phyloP scores from a whole-genome alignment of 2,113 vertebrate species.

The Sinocyclocheilus anophthalmus region DNA sequence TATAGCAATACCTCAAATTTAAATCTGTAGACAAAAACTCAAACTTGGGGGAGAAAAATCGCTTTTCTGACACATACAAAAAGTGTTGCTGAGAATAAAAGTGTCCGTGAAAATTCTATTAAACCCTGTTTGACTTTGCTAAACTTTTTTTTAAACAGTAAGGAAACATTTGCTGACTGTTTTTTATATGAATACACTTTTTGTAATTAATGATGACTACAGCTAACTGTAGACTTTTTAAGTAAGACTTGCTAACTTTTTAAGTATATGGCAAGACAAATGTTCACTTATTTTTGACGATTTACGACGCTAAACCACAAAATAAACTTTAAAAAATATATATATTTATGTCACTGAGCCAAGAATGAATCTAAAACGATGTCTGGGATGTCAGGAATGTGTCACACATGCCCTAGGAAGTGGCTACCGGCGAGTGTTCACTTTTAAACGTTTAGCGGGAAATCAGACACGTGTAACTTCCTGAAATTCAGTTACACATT shows the following conservation, averaged over 20 bases:
- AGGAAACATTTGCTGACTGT: not conserved
- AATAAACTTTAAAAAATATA: not conserved
- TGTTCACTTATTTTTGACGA: not conserved
- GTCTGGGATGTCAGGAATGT: not conserved
- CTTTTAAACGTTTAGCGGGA: conserved; percentile 26
- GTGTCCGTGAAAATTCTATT: not conserved
- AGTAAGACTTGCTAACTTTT: too few species aligned
- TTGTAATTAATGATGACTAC: not conserved
- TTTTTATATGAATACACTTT: not conserved
- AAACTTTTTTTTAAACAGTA: not conserved
- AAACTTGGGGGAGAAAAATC: too few species aligned
- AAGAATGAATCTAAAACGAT: not conserved
- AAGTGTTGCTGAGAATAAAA: not conserved
- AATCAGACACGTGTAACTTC: conserved; percentile 22
- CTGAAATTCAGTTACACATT: not conserved
- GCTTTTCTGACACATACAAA: not conserved
- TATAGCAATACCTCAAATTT: too few species aligned
- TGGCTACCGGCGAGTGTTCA: not conserved
- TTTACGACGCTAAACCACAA: not conserved
- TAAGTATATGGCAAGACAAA: not conserved
- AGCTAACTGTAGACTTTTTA: too few species aligned
- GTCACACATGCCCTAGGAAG: not conserved
- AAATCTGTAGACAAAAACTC: too few species aligned
- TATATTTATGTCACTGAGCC: too few species aligned
- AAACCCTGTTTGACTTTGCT: not conserved